These are phyloP conservation scores for Colossoma macropomum DNA, from an alignment of 2,113 vertebrate species.

Conservation along the genomic window DNA sequence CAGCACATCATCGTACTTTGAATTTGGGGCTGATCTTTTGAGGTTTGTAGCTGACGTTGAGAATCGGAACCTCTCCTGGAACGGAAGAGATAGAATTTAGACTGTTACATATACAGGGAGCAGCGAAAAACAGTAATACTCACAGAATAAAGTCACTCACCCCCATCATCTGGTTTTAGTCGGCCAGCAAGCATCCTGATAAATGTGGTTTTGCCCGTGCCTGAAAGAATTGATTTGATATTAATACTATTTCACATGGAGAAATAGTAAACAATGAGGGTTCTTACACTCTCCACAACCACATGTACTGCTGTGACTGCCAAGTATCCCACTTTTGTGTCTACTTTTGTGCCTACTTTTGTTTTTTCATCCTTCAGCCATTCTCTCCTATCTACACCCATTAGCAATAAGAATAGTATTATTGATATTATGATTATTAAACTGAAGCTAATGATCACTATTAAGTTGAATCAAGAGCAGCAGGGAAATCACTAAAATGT, in stretches of 20 bases:
- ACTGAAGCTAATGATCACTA: too few species aligned
- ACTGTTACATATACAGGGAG: not conserved
- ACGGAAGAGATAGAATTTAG: not conserved
- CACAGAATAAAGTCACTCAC: slow-evolving; percentile 68
- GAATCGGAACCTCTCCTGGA: slow-evolving; percentile 84
- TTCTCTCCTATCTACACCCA: too few species aligned
- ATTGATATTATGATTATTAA: too few species aligned
- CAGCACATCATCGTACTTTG: slow-evolving; percentile 68
- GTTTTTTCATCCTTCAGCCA: too few species aligned
- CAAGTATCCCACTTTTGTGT: too few species aligned
- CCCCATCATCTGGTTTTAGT: slow-evolving; percentile 92
- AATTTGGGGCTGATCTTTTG: slow-evolving; percentile 94
- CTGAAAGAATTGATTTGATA: slow-evolving; percentile 69
- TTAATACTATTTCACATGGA: not conserved
- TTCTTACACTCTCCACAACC: too few species aligned
- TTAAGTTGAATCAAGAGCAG: too few species aligned
- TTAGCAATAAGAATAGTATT: too few species aligned
- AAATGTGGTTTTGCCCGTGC: slow-evolving; percentile 97
- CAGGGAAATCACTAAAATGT: too few species aligned
- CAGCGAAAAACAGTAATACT: not conserved
- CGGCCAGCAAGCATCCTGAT: slow-evolving; percentile 97
- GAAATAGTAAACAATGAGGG: too few species aligned
- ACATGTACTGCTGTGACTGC: too few species aligned
- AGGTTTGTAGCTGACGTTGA: slow-evolving; percentile 91
- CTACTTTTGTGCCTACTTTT: too few species aligned